A percentile compares a stretch with the other conserved stretches of the same genome.
phyloP scores from a whole-genome alignment of 2,113 vertebrate genomes.

The Pluvianellus socialis region DNA sequence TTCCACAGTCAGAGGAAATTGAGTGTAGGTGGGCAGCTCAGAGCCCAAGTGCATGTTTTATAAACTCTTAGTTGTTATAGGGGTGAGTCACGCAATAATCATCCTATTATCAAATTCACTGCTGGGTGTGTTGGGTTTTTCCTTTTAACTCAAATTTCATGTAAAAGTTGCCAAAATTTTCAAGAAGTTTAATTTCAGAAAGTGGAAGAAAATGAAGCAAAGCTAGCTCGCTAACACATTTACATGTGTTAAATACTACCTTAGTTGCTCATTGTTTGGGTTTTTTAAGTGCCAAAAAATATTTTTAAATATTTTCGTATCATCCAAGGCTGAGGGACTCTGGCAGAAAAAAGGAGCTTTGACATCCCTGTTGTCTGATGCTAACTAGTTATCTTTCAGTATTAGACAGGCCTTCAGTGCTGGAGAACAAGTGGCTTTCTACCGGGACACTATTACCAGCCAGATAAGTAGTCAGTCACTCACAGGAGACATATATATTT shows the following conservation, averaged over 20 bases:
- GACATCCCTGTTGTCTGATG: not conserved
- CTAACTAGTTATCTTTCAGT: not conserved
- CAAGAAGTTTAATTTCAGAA: slow-evolving; percentile 1
- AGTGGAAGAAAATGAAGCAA: not conserved
- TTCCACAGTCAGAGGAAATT: slow-evolving; percentile 50
- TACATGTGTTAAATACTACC: not conserved
- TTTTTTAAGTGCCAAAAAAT: not conserved
- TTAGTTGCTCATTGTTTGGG: not conserved
- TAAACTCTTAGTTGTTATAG: not conserved
- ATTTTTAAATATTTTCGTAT: not conserved
- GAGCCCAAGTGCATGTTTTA: slow-evolving; percentile 10
- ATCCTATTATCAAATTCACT: slow-evolving; percentile 7
- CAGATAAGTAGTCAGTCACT: not conserved
- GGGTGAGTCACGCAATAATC: slow-evolving; percentile 20
- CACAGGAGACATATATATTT: not conserved
- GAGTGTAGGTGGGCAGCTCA: slow-evolving; percentile 45
- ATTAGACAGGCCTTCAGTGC: not conserved
- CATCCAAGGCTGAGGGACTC: not conserved
- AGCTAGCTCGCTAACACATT: not conserved
- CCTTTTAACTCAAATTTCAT: not conserved
- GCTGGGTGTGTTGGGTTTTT: not conserved
- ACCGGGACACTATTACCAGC: not conserved
- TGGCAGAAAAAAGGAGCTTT: not conserved
- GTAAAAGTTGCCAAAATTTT: not conserved
- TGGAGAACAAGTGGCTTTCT: not conserved